Evolutionary conservation across 2,113 vertebrate genomes (phyloP), one percentile per base, ranked within the genome.

Genomic region (Morone chrysops): DNA sequence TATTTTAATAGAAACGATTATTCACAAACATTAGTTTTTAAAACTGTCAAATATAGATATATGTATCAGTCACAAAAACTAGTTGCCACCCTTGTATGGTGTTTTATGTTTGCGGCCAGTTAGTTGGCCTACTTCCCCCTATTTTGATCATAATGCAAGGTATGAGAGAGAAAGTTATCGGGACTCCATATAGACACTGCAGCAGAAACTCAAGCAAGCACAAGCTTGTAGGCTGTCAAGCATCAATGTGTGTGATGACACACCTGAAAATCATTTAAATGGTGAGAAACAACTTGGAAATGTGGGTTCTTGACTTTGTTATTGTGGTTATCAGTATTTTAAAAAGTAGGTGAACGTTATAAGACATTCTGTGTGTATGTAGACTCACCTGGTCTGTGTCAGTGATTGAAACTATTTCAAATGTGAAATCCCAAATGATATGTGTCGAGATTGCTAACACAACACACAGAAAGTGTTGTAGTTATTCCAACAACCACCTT

Each of bases 151-250:
- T 47, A 68, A 18, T 8, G 3, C 25, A 8, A 9, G 12, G 31
- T 18, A 43, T 6, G 16, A 70, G 8, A 50, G 36, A 18, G 22
- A 60, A 57, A 53, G 54, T n/a, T 48, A 22, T 43, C 13, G 1
- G 47, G 43, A 66, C 25, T 63, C 43, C 16, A 14, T 20, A 47
- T 25, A 71, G 25, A 56, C 43, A 8, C 65, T 62, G 11, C 11
- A 51, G 77, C 45, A 56, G 47, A 22, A 70, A 18, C 40, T 61
- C 47, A 9, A 71, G 59, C 78, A 65, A 57, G 74, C 51, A 61
- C 40, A 41, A 38, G 12, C 75, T 68, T 78, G 75, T 41, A 59
- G 11, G 10, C 25, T 54, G 36, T 53, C 4, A 16, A 13, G 4
- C 59, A 2, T 5, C 57, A 12, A 18, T 13, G 22, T 80, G 18